Evolutionary conservation across 2,113 vertebrate species (phyloP).

Genomic region (Dinomys branickii): DNA sequence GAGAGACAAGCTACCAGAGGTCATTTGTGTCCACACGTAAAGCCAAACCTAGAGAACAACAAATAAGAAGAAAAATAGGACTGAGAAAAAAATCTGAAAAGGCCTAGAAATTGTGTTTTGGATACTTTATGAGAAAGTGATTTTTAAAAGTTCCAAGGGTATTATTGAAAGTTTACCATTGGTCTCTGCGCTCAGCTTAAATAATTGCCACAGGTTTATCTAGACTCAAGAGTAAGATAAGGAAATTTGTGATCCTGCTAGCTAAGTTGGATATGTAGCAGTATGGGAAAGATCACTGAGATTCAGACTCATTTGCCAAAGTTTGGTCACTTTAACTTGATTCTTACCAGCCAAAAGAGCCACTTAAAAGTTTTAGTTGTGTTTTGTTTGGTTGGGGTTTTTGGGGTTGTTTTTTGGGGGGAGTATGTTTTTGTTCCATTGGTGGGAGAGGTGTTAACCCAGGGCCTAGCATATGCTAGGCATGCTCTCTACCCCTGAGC

Average conservation of each 20-base stretch:
- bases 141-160: not conserved
- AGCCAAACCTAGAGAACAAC: constrained; percentile 47
- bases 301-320: constrained; percentile 41
- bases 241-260: not conserved
- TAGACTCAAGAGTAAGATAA: not conserved
- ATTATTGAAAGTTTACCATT: constrained; percentile 33
- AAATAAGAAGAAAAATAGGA: constrained; percentile 40
- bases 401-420: not conserved
- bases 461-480: not conserved
- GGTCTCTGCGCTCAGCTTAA: constrained; percentile 4
- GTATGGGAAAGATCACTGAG: not conserved
- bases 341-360: constrained; percentile 33
- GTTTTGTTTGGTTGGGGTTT: not conserved
- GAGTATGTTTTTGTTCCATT: not conserved
- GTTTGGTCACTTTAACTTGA: constrained; percentile 23
- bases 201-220: not conserved
- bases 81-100: constrained; percentile 33
- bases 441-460: not conserved
- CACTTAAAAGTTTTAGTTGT: constrained; percentile 15
- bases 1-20: constrained; percentile 48
- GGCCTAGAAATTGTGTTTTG: constrained; percentile 41
- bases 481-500: not conserved
- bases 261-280: not conserved
- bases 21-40: constrained; percentile 51
- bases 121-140: not conserved